Evolutionary conservation across 2,888 invertebrate species (phyloP), one percentile per base, ranked within the genome.

Genomic region (Criorhina ranunculi): DNA sequence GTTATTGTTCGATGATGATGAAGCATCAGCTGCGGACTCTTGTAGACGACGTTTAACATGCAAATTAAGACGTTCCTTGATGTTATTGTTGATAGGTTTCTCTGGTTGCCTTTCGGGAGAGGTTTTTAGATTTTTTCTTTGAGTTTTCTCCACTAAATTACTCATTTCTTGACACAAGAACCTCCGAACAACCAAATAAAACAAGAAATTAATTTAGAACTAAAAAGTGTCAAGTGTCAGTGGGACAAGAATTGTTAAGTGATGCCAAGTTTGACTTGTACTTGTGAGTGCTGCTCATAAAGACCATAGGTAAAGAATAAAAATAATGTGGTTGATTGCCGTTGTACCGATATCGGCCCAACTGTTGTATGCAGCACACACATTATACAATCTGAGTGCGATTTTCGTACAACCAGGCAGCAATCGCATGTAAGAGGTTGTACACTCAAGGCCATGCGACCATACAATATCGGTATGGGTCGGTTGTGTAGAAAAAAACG

Each of bases 31-130:
- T 1, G 87, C 75, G 0, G 87, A 76, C 75, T 91, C 90, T 55
- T 90, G 91, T n/a, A 91, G 64, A 0, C 91, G 89, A 0, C 91
- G 89, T 82, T 91, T 91, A 0, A 91, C 91, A 57, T 91, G 92
- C 24, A 90, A 62, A 86, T 91, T 90, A 3, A 91, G 70, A 0
- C 90, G 90, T 12, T 91, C 91, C 73, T 90, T 91, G 6, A 91
- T 91, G 53, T 90, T 88, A 12, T 85, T 86, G 86, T 87, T 75
- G 33, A 78, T 67, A 0, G 62, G 15, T 87, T 88, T 51, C 72
- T 87, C 46, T 75, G 86, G 15, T 80, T 88, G 5, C 70, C 5
- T 85, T 86, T 89, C 44, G 60, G 83, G 12, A 86, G 79, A n/a
- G 0, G n/a, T 82, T 81, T 89, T 88, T 6, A 87, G 42, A 62